A percentile compares a stretch with the other conserved stretches of the same genome.
phyloP scores from a whole-genome alignment of 2,888 invertebrate genomes.

The Cylloceria caligata region DNA sequence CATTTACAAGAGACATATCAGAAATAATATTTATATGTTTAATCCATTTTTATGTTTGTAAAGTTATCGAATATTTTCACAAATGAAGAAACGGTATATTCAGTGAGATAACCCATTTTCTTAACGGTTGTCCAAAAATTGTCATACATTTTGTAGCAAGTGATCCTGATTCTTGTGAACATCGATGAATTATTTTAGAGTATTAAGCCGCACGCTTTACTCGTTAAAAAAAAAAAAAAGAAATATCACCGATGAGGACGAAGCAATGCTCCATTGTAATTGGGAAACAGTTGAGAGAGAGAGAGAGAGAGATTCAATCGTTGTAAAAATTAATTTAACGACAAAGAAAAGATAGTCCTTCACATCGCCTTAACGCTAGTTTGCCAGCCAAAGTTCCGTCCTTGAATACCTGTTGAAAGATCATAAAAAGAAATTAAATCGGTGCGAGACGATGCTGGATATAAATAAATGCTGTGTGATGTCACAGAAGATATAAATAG shows the following conservation, averaged over 20 bases:
- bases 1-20: neutral
- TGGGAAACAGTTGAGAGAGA: neutral
- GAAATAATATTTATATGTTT: neutral
- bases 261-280: neutral
- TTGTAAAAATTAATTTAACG: neutral
- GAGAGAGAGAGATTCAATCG: neutral
- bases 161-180: neutral
- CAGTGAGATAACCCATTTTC: neutral
- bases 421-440: neutral
- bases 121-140: neutral
- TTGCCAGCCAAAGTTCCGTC: slow-evolving; percentile 35
- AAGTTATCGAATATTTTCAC: too few relatives aligned
- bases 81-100: neutral
- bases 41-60: neutral
- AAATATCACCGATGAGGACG: neutral
- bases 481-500: neutral
- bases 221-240: neutral
- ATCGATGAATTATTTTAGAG: neutral
- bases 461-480: neutral
- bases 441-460: neutral
- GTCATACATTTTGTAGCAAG: neutral
- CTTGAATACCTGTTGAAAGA: slow-evolving; percentile 17
- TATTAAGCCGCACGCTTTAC: neutral
- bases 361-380: slow-evolving; percentile 26
- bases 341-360: slow-evolving; percentile 4